Conservation (phyloP, 2,113 vertebrate species). For the Setophaga petechia region DNA sequence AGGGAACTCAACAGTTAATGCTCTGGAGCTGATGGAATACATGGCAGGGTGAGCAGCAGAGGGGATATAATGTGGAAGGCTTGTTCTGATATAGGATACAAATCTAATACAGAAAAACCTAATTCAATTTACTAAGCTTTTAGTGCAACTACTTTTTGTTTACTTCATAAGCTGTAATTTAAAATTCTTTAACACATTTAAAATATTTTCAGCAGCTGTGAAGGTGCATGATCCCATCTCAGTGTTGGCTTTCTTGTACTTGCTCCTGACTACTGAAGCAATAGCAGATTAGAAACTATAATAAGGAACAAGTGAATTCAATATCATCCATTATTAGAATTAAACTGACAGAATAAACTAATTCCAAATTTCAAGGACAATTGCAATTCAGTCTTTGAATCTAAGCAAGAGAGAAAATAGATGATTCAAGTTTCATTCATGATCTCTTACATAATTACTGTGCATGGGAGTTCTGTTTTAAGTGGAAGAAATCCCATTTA, state of each 20-base stretch:
- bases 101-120: neutral
- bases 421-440: neutral
- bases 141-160: neutral
- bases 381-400: neutral
- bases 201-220: neutral
- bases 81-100: neutral
- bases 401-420: neutral
- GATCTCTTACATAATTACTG: neutral
- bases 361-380: neutral
- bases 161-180: neutral
- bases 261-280: neutral
- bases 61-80: neutral
- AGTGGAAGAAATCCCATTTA: neutral
- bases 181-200: neutral
- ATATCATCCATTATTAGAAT: neutral
- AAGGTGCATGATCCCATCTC: neutral
- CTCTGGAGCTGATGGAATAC: neutral
- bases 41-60: neutral
- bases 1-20: neutral
- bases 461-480: neutral
- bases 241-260: neutral
- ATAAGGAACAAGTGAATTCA: neutral
- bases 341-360: neutral
- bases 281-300: neutral
- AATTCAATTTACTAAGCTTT: conserved; percentile 31